Evolutionary conservation across 2,797 vertebrate genomes (phyloP), one percentile per base, ranked within the genome.

Genomic region (Antrozous pallidus): DNA sequence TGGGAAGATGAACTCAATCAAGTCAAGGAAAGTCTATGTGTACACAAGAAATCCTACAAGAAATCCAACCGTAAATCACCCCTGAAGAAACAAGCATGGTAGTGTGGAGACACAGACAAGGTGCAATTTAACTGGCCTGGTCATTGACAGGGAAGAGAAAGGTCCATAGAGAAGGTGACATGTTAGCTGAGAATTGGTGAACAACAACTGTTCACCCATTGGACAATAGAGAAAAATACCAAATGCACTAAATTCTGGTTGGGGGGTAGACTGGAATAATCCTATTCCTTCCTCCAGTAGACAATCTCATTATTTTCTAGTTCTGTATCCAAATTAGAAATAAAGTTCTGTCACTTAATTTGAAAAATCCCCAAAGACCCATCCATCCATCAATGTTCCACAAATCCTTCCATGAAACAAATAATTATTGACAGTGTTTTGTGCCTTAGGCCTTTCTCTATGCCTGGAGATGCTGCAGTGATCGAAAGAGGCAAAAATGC

Each of bases 61-160:
- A 36, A 77, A 33, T 36, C 36, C 28, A 31, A 28, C 22, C 33
- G 31, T 20, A 63, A 56, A 56, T 33, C 5, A 16, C 26, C 42
- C 31, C 4, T 8, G 13, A 11, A 14, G 11, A 5, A 47, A 74
- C 2, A 22, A 1, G 5, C 45, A 22, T 1, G n/a, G 22, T 26
- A 69, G 2, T 0, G 1, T 10, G 9, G 13, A 8, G 45, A 61
- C 33, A 78, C 5, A 31, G 24, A 45, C 0, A 17, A 17, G 14
- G 9, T 26, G 17, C 2, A 0, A 28, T 26, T n/a, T n/a, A 20
- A 20, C 8, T 42, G 33, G 87, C 26, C 58, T 26, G 22, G 31
- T 17, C 51, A 7, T 1, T 1, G 8, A 28, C 6, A 73, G 2
- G 14, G 4, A 13, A 28, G 4, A 65, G 24, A 54, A 40, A 42